Evolutionary conservation across 2,113 vertebrate genomes (phyloP), one percentile per base, ranked within the genome.

Genomic region (Platycercus adscitus): DNA sequence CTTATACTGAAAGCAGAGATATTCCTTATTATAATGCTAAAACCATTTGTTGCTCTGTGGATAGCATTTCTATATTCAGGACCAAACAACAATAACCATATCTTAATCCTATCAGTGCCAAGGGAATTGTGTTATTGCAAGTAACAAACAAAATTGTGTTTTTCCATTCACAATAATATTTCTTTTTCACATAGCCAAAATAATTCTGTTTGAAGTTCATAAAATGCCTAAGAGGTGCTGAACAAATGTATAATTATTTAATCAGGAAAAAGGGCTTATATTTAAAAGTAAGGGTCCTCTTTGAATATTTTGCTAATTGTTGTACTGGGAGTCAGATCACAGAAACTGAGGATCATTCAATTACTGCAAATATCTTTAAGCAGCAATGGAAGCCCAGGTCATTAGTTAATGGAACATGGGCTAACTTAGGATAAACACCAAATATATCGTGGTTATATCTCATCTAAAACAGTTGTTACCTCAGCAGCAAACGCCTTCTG

Each of bases 401-500:
- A 25, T 44, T 87, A 49, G 84, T 79, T 72, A 78, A 52, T 0
- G 3, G 21, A 93, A 53, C 2, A 29, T 17, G 14, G 13, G 10
- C 25, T 75, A 58, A 70, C 3, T 75, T 28, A n/a, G 6, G 35
- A 46, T 81, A 77, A 93, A 9, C 23, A 50, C 3, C 17, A 23
- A 58, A 81, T 65, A 12, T 9, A 19, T 18, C 13, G 10, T 53
- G 24, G 13, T 49, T 18, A 44, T 10, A 33, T 29, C 11, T 77
- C 29, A 55, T 37, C 46, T 50, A 24, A 80, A 82, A 26, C 1
- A 37, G 0, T 20, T 72, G 65, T 86, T n/a, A 33, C 3, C 4
- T 9, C 13, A 64, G 24, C 13, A 88, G 6, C 0, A 1, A 65
- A 41, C 19, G 16, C 3, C 7, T 66, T 66, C 18, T 19, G 41